Evolutionary conservation across 53 echinoderm and acorn worm species (phyloP), one percentile per base, ranked within the genome.

Genomic region (Paelopatides confundens): DNA sequence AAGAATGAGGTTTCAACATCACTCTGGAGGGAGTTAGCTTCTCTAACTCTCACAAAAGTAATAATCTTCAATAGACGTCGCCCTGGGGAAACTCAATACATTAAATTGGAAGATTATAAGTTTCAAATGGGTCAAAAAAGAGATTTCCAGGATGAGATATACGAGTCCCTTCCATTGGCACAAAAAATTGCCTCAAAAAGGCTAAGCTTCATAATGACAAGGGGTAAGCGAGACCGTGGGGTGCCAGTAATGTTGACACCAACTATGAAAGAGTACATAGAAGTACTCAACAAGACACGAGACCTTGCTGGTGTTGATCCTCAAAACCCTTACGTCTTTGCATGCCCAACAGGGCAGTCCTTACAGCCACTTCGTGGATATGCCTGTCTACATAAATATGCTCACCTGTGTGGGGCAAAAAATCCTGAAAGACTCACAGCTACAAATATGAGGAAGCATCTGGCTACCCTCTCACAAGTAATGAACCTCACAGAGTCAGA

Each of bases 371-470:
- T 50, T 13, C 76, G 62, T 43, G 86, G 86, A n/a, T 30, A 71
- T 74, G 54, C 71, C 35, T 86, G 52, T 37, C 36, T 53, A 2
- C 49, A 71, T 2, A 53, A 54, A 35, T 86, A 43, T 71, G 86
- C 74, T 21, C 32, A 28, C 9, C 70, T 71, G 74, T 71, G 74
- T 71, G 40, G 74, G 31, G 86, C 86, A 29, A 70, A 58, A 46
- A 69, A 93, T 48, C 93, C 93, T n/a, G 81, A 87, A n/a, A 63
- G 71, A 7, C 82, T 90, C 7, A 70, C 71, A 24, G 79, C 87
- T 27, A 93, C 90, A 17, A 93, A 93, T 21, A 66, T 93, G 6
- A 58, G 93, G 33, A 93, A 93, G 35, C 83, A 90, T 43, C 83
- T 90, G 4, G 87, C 87, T 3, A 88, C 90, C 28, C 21, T 85